Base-by-base conservation (phyloP, 2,113 vertebrate genomes). In the Mystacornis crossleyi region DNA sequence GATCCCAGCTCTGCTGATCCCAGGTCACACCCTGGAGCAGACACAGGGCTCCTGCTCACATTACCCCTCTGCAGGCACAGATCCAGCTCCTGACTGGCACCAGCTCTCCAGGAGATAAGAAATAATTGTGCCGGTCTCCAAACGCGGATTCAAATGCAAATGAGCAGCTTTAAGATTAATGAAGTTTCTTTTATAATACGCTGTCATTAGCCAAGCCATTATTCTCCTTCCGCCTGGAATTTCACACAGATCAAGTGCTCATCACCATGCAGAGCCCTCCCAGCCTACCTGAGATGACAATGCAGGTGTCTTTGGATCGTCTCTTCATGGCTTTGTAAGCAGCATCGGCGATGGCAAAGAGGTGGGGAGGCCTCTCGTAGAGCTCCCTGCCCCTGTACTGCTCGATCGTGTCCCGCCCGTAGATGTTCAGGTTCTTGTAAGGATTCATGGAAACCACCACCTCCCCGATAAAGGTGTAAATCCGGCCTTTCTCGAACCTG, bases 271-370 rank as follows among this genome's bases (percentile, higher is more conserved):
- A 33, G 40, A 47, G 81, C 82, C 36, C 45, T 48, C 58, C 20
- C 43, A 61, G 77, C 97, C 74, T 93, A 99, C 99, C 99, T 98
- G 99, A 99, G 98, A 99, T 99, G 71, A 99, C 99, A 61, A 99
- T 99, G 36, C 99, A 99, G 12, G 99, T 99, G 98, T 99, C 99
- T 96, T 99, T 99, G 51, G 99, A 99, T 54, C 99, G 95, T 77
- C 99, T 98, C 98, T 99, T 99, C 99, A 99, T 99, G 33, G 99
- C 99, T 95, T 99, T 99, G 97, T 99, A 99, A 7, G 99, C 99
- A 4, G 99, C 99, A 12, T 99, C 99, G 0, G 99, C 99, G 24
- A 99, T 99, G 74, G 99, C 99, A 2, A 99, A 99, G 36, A 99
- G 99, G 96, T 99, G 99, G 6, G 99, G 99, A 2, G 99, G 99